Evolutionary conservation across 1,140 invertebrate genomes (phyloP).

Genomic region (Drosophila truncata): DNA sequence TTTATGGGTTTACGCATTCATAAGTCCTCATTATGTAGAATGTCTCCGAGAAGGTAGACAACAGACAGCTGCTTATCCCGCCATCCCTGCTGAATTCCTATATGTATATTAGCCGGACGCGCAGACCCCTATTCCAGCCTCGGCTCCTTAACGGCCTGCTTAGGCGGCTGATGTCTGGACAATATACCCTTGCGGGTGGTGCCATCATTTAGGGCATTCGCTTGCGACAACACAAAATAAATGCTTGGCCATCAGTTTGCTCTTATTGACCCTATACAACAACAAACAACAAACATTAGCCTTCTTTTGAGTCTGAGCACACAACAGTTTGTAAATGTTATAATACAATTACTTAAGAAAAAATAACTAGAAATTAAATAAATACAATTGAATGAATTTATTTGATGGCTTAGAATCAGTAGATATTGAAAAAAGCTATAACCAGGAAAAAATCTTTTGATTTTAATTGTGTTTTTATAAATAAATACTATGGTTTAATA

Average conservation of each 20-base stretch:
- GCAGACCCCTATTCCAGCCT: not conserved
- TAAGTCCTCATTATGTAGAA: constrained; percentile 72
- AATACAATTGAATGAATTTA: not conserved
- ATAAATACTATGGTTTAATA: no score
- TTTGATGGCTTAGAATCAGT: not conserved
- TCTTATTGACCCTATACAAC: not conserved
- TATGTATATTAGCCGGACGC: constrained; percentile 45
- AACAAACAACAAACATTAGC: not conserved
- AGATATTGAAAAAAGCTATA: no score
- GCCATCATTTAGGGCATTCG: not conserved
- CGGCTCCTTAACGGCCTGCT: not conserved
- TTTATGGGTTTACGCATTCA: constrained; percentile 58
- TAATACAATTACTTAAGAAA: not conserved
- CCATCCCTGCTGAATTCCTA: constrained; percentile 6
- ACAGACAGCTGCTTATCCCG: constrained; percentile 41
- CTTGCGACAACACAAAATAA: not conserved
- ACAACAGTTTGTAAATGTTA: not conserved
- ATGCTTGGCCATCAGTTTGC: constrained; percentile 17
- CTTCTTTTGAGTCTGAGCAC: not conserved
- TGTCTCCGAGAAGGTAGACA: constrained; percentile 17
- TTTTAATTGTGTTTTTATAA: no score
- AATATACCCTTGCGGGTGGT: constrained; percentile 1
- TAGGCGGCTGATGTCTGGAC: not conserved
- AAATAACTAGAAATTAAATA: no score
- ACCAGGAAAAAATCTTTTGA: no score